A percentile compares a stretch with the other conserved stretches of the same genome.
These are phyloP conservation scores for Taphrorychus bicolor DNA, from an alignment of 2,888 invertebrate genomes.

Conservation along the genomic window DNA sequence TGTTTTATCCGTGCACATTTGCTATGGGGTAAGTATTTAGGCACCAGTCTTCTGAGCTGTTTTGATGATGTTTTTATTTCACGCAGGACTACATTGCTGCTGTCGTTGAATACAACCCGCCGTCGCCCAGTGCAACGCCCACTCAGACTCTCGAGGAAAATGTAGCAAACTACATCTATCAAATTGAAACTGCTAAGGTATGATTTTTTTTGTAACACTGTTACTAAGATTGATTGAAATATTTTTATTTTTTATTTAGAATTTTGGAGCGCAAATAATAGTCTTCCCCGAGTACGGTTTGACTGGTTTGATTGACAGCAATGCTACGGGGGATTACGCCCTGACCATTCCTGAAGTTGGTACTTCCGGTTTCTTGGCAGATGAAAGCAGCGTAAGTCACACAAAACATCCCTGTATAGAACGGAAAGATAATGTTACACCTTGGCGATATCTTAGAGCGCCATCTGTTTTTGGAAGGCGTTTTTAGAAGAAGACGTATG, in stretches of 20 bases:
- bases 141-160: slow-evolving; percentile 44
- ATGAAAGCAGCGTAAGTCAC: not conserved
- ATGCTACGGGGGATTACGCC: slow-evolving; percentile 42
- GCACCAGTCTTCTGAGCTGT: no score
- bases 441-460: no score
- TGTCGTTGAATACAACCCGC: slow-evolving; percentile 45
- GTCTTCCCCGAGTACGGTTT: slow-evolving; percentile 50
- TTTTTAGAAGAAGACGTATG: no score
- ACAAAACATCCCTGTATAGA: not conserved
- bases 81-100: slow-evolving; percentile 45
- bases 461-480: no score
- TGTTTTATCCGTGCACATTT: no score
- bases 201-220: no score
- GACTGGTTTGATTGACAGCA: slow-evolving; percentile 41
- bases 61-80: not conserved
- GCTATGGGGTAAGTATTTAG: no score
- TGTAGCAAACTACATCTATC: slow-evolving; percentile 43
- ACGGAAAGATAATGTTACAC: not conserved
- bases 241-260: slow-evolving; percentile 16
- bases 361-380: slow-evolving; percentile 14
- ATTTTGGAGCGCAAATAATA: slow-evolving; percentile 42
- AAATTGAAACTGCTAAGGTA: slow-evolving; percentile 44
- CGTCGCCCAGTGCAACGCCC: slow-evolving; percentile 13
- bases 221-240: no score
- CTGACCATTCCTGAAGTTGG: slow-evolving; percentile 41